These are phyloP conservation scores for Eremophila alpestris DNA, from an alignment of 2,797 vertebrate genomes.

Conservation along the genomic window DNA sequence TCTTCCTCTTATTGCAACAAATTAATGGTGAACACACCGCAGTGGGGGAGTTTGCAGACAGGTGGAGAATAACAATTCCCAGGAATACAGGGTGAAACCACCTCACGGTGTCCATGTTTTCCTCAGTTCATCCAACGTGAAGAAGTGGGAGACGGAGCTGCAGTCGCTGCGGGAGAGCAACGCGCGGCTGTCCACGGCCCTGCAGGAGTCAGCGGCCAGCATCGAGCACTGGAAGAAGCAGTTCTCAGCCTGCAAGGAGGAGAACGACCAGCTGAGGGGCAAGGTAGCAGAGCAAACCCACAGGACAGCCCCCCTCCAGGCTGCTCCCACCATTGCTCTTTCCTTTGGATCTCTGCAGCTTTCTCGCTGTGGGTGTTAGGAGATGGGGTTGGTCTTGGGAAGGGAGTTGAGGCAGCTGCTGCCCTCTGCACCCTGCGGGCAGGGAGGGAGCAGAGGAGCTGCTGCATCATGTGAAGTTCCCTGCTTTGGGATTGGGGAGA, in stretches of 20 bases:
- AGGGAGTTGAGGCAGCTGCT: background rate
- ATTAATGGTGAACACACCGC: rapidly evolving
- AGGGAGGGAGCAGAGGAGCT: background rate
- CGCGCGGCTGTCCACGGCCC: slow-evolving; percentile 83
- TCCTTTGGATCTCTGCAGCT: background rate
- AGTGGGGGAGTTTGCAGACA: background rate
- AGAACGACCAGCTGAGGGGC: slow-evolving; percentile 87
- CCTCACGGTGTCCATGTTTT: background rate
- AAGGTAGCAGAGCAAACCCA: slow-evolving; percentile 76
- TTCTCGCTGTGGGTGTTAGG: background rate
- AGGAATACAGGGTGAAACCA: background rate
- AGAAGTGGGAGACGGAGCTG: slow-evolving; percentile 94
- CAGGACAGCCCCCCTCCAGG: background rate
- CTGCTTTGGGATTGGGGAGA: background rate
- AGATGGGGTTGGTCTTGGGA: background rate
- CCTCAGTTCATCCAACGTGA: slow-evolving; percentile 85
- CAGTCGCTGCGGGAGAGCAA: slow-evolving; percentile 93
- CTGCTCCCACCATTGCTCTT: background rate
- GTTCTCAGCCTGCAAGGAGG: slow-evolving; percentile 87
- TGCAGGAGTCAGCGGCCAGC: slow-evolving; percentile 90
- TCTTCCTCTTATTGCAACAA: background rate
- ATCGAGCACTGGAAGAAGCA: slow-evolving; percentile 95
- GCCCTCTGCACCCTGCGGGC: background rate
- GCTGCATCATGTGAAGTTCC: rapidly evolving
- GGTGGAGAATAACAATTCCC: rapidly evolving